Evolutionary conservation across 2,113 vertebrate species (phyloP).

Genomic region (Poeciliopsis prolifica): DNA sequence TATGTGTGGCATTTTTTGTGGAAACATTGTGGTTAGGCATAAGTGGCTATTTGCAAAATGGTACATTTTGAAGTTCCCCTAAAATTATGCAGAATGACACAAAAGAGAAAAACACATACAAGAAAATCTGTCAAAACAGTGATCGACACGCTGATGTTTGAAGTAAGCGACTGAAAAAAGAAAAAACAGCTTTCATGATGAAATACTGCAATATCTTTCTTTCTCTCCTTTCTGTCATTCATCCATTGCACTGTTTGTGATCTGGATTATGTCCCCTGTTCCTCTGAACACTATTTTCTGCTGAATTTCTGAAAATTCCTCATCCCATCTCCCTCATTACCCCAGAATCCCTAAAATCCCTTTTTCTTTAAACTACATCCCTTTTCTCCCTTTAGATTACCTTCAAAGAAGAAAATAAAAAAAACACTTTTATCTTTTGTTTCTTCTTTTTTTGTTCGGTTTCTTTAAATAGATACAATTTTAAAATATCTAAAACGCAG

Average conservation of each 20-base stretch:
- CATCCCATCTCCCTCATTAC: slow-evolving; percentile 3
- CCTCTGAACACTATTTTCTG: slow-evolving; percentile 4
- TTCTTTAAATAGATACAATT: slow-evolving; percentile 14
- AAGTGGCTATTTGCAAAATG: neutral
- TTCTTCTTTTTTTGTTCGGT: neutral
- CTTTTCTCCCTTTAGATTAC: slow-evolving; percentile 10
- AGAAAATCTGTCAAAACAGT: slow-evolving; percentile 43
- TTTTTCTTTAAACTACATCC: slow-evolving; percentile 26
- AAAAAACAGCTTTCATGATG: slow-evolving; percentile 70
- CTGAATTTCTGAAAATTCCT: slow-evolving; percentile 15
- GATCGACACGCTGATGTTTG: slow-evolving; percentile 59
- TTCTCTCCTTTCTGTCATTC: slow-evolving; percentile 29
- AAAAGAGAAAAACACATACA: slow-evolving; percentile 22
- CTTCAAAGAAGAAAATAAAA: slow-evolving; percentile 32
- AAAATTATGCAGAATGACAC: slow-evolving; percentile 28
- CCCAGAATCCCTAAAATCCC: slow-evolving; percentile 7
- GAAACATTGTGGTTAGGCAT: neutral
- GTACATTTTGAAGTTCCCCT: slow-evolving; percentile 13
- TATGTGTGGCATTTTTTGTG: neutral
- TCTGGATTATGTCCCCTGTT: slow-evolving; percentile 12
- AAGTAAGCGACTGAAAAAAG: slow-evolving; percentile 61
- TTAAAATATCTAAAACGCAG: slow-evolving; percentile 25
- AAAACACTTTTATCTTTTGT: slow-evolving; percentile 15
- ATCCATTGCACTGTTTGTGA: slow-evolving; percentile 11
- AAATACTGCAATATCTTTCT: slow-evolving; percentile 57